Percentiles rank a stretch among this genome's conserved stretches.
These are phyloP conservation scores for Gallinago solitaria DNA, from an alignment of 2,797 vertebrate species.

Conservation along the genomic window DNA sequence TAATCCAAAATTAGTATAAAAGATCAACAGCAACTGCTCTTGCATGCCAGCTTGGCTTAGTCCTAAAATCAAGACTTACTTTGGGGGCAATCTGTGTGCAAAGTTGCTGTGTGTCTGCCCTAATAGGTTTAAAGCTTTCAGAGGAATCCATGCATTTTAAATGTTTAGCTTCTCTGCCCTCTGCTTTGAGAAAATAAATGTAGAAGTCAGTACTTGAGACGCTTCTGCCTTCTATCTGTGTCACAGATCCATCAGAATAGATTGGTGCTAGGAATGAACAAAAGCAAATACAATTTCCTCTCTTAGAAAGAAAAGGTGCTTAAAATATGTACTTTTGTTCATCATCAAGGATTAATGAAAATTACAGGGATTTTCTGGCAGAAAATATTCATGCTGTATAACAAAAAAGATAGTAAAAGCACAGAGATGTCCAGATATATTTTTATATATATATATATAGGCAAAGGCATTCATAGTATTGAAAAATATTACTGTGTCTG, in stretches of 20 bases:
- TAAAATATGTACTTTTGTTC: not conserved
- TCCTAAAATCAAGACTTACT: slow-evolving; percentile 85
- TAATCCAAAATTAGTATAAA: slow-evolving; percentile 99
- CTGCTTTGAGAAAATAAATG: slow-evolving; percentile 63
- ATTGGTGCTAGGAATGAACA: not conserved
- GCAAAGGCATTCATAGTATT: not conserved
- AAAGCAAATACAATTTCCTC: slow-evolving; percentile 49
- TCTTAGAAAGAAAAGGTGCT: not conserved
- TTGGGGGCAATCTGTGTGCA: slow-evolving; percentile 69
- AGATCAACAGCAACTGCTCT: slow-evolving; percentile 94
- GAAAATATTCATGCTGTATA: not conserved
- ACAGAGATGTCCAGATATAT: not conserved
- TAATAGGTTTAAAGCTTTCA: slow-evolving; percentile 67
- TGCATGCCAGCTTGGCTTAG: slow-evolving; percentile 87
- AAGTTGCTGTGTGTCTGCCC: slow-evolving; percentile 57
- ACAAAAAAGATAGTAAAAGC: not conserved
- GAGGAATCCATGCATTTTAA: slow-evolving; percentile 69
- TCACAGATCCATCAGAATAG: slow-evolving; percentile 18
- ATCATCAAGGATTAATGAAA: slow-evolving; percentile 7
- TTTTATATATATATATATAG: not conserved
- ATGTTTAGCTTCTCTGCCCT: slow-evolving; percentile 50
- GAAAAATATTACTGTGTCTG: not conserved
- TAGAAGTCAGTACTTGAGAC: not conserved
- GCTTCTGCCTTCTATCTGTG: slow-evolving; percentile 52
- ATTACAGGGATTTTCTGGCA: not conserved